Base-by-base conservation (phyloP, 2,797 vertebrate species). In the Lepilemur ruficaudatus region DNA sequence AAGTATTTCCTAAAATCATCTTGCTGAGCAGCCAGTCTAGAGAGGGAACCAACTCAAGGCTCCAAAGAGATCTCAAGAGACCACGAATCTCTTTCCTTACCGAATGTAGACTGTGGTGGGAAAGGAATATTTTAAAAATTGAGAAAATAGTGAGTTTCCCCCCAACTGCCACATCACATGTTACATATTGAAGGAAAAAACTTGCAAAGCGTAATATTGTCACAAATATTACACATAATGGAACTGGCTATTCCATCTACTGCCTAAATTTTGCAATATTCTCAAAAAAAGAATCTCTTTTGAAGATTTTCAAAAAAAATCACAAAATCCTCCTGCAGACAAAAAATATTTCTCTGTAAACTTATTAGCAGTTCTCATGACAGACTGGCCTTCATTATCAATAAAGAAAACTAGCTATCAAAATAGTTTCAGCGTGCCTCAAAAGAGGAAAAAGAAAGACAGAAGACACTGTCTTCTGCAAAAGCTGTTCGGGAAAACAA, bases 401-500 rank as follows among this genome's bases (percentile, higher is more conserved):
- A 23, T 86, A 43, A 61, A 91, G 85, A 93, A 89, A 84, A 93
- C 70, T 32, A 59, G 46, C n/a, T 73, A 57, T 30, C 97, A 97
- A 97, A 97, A 96, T 93, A 95, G 91, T 96, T 96, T 94, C 8
- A 4, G 90, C 17, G 17, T n/a, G 1, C 89, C 95, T 97, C 94
- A 32, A 63, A 91, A 72, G 78, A 59, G 48, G 76, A 95, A 87
- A 59, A 55, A 85, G 2, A 80, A 89, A 69, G 7, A 91, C 82
- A 72, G 96, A 96, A 91, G 95, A 96, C 48, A n/a, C 94, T 92
- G 7, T 67, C 32, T 67, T 67, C 63, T 67, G 94, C 50, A 85
- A 93, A 98, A 98, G 97, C 98, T 94, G 94, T 96, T 92, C 83
- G 86, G 97, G 69, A 59, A 95, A 94, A 92, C 50, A 46, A 82